phyloP scores from a whole-genome alignment of 2,113 vertebrate species.

The Paradoxurus hermaphroditus region DNA sequence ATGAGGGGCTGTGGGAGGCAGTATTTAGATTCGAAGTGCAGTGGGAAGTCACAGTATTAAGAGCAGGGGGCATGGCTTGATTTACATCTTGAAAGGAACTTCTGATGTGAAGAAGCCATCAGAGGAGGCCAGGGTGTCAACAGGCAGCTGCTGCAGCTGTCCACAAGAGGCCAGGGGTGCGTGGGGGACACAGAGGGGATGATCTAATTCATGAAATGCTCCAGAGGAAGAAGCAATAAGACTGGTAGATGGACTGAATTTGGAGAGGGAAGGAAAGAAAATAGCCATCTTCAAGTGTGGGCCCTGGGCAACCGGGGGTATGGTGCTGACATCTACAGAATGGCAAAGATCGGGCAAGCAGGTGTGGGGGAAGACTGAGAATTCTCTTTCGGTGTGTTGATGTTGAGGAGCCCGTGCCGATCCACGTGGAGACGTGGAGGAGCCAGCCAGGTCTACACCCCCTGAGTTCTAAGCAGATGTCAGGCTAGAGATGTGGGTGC shows the following conservation, averaged over 20 bases:
- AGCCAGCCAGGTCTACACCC: not conserved
- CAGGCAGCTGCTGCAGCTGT: not conserved
- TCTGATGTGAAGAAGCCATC: not conserved
- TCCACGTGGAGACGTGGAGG: not conserved
- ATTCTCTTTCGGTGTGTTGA: not conserved
- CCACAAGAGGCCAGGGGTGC: not conserved
- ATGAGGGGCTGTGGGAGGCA: not conserved
- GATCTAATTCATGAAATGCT: not conserved
- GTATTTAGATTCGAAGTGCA: not conserved
- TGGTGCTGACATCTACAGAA: not conserved
- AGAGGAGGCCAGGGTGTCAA: not conserved
- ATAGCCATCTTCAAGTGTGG: not conserved
- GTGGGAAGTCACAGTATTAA: not conserved
- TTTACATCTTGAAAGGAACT: not conserved
- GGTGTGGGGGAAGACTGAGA: not conserved
- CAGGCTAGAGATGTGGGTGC: not conserved
- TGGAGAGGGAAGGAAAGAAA: not conserved
- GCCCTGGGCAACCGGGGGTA: not conserved
- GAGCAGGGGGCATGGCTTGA: not conserved
- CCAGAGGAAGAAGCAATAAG: not conserved
- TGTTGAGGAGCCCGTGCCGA: too few species aligned
- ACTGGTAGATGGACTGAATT: not conserved
- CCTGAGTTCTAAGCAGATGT: not conserved
- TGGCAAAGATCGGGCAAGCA: not conserved
- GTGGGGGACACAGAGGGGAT: not conserved